phyloP scores from a whole-genome alignment of 1,140 invertebrate genomes.

The Drosophila nikananu region DNA sequence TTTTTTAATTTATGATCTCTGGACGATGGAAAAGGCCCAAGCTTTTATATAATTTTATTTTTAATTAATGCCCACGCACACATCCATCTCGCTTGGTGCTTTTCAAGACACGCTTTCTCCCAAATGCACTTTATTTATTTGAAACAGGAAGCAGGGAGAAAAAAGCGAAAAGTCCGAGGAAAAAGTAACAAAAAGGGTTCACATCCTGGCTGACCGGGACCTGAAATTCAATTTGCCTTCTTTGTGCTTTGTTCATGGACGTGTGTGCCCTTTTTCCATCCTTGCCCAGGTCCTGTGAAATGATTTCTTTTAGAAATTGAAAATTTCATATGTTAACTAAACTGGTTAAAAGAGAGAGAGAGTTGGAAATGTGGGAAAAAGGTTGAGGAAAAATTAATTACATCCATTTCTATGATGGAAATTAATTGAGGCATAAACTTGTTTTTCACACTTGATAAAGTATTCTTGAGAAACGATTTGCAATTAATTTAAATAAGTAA shows the following conservation, averaged over 20 bases:
- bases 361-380: conserved; percentile 8
- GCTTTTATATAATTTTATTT: conserved; percentile 70
- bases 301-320: conserved; percentile 67
- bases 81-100: conserved; percentile 27
- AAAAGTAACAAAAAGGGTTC: conserved; percentile 46
- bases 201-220: conserved; percentile 26
- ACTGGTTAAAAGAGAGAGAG: background rate
- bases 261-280: conserved; percentile 25
- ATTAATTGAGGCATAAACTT: conserved; percentile 64
- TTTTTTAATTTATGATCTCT: conserved; percentile 72
- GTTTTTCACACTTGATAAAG: conserved; percentile 56
- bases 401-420: conserved; percentile 64
- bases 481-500: conserved; percentile 68
- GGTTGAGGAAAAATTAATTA: conserved; percentile 60
- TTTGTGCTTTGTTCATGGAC: conserved; percentile 31
- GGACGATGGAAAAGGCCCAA: conserved; percentile 11
- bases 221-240: conserved; percentile 70
- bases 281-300: conserved; percentile 16
- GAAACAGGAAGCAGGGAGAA: conserved; percentile 3
- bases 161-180: conserved; percentile 24
- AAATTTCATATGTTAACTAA: conserved; percentile 43
- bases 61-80: conserved; percentile 70
- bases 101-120: conserved; percentile 22
- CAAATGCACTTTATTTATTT: conserved; percentile 25
- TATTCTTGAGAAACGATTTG: conserved; percentile 21